Conservation (phyloP, 2,888 invertebrate species). For the Perdita meconis region DNA sequence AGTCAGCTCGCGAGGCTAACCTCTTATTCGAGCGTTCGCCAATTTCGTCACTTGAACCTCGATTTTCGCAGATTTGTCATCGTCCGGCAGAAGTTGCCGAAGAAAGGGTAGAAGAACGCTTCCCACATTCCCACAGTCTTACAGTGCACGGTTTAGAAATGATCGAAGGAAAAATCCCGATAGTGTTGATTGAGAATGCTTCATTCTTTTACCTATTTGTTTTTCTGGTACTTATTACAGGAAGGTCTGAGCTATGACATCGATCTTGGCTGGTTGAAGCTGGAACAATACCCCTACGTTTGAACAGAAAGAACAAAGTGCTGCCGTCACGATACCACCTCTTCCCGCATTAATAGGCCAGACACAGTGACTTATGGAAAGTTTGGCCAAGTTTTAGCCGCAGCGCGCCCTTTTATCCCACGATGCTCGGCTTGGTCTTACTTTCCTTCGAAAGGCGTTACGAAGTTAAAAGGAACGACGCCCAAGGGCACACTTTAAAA, state of each 20-base stretch:
- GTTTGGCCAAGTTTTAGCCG: conserved; percentile 57
- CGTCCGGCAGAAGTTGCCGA: background rate
- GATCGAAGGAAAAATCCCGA: conserved; percentile 18
- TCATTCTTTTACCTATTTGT: conserved; percentile 53
- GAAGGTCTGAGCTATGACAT: conserved; percentile 49
- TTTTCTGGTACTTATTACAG: conserved; percentile 21
- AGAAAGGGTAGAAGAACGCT: conserved; percentile 10
- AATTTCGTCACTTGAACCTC: background rate
- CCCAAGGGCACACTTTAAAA: conserved; percentile 60
- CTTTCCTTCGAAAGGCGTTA: conserved; percentile 13
- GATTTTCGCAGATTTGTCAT: conserved; percentile 11
- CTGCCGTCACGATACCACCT: conserved; percentile 23
- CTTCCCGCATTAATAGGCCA: conserved; percentile 58
- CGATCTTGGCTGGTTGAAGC: conserved; percentile 24
- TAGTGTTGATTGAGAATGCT: conserved; percentile 54
- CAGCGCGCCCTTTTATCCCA: conserved; percentile 45
- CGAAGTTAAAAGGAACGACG: conserved; percentile 50
- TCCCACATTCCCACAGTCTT: too few species aligned
- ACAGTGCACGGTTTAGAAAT: background rate
- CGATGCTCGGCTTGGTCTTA: conserved; percentile 23
- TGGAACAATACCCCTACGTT: conserved; percentile 31
- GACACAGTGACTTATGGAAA: conserved; percentile 55
- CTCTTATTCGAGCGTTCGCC: background rate
- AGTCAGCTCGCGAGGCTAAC: background rate
- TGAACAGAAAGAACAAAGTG: conserved; percentile 33